Base-by-base conservation (phyloP, 2,888 invertebrate species). In the Andrena bicolor region DNA sequence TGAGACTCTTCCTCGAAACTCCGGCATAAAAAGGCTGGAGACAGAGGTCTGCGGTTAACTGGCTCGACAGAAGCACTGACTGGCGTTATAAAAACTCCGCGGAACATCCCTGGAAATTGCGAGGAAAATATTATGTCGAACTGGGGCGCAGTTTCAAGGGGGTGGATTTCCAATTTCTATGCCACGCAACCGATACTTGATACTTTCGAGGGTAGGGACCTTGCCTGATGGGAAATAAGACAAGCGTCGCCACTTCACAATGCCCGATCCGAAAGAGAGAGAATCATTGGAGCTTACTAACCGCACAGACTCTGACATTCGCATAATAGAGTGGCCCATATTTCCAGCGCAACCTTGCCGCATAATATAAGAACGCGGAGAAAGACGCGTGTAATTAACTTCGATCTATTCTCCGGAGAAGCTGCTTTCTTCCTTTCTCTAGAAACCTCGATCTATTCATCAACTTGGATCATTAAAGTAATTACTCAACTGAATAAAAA, bases 151-250 rank as follows among this genome's bases (percentile, higher is more conserved):
- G 26, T 23, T 56, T 56, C 23, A 56, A 56, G 56, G 23, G 23
- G 56, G n/a, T n/a, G n/a, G 56, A 56, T 56, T 56, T 56, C 23
- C 56, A 56, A 56, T 56, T 56, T 56, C 56, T 56, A 56, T 56
- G 56, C 56, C 23, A 2, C 23, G 56, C 26, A 23, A 56, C 10
- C 20, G 26, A 56, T 56, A 56, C 23, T 56, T 26, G 56, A 56
- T 26, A 56, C 13, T 23, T 20, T 8, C 20, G 56, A 56, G 56
- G 56, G 56, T 26, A 20, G 10, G 23, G 56, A 26, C 10, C 20
- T 26, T 56, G 56, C 10, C 23, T 20, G 56, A 56, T 23, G 23
- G 56, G 0, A 56, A 56, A 56, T 20, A 56, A 56, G 23, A 26
- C 56, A 23, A 56, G 26, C 56, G 23, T 3, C 53, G 20, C 20